Evolutionary conservation across 1,140 invertebrate species (phyloP), one percentile per base, ranked within the genome.

Genomic region (Ostrea edulis): DNA sequence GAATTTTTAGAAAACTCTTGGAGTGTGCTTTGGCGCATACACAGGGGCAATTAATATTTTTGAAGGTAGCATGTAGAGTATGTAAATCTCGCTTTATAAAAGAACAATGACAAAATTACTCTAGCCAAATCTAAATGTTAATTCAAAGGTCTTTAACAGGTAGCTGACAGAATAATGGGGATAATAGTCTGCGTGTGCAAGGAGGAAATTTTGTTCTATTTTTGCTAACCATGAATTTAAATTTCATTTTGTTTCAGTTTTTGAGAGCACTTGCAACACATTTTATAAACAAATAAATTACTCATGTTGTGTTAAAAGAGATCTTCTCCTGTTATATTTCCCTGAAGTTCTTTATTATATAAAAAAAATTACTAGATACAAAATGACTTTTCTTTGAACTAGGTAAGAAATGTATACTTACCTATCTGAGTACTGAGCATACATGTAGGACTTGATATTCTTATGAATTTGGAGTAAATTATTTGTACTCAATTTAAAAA

Each of bases 81-180:
- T 77, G 68, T 25, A 77, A 77, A 77, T 77, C 68, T 77, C 12
- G 68, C 25, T 25, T 77, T 77, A 35, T 25, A 25, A 77, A 25
- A 77, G 68, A 77, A 77, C 68, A 77, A 77, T 77, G 68, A 14
- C 25, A 29, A 25, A 77, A 77, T 77, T 77, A 77, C 68, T 77
- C 25, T 77, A 77, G 68, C 68, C 68, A 77, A 77, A 25, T 25
- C 68, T 44, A 77, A 77, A 35, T 77, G 68, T 77, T 77, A 77
- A 77, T 77, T 77, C 68, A 77, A 77, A 77, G 68, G 68, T 77
- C 68, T 77, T 77, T 77, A 77, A 77, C 68, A 77, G 68, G 68
- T 77, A 77, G 68, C 68, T 77, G 68, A 77, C 68, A 29, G 68
- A 8, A 77, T 29, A 77, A 44, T 29, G 68, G 68, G 29, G 29